Percentiles rank a stretch among this genome's conserved stretches.
phyloP scores from a whole-genome alignment of 2,113 vertebrate genomes.

The Calyptommatus sinebrachiatus region DNA sequence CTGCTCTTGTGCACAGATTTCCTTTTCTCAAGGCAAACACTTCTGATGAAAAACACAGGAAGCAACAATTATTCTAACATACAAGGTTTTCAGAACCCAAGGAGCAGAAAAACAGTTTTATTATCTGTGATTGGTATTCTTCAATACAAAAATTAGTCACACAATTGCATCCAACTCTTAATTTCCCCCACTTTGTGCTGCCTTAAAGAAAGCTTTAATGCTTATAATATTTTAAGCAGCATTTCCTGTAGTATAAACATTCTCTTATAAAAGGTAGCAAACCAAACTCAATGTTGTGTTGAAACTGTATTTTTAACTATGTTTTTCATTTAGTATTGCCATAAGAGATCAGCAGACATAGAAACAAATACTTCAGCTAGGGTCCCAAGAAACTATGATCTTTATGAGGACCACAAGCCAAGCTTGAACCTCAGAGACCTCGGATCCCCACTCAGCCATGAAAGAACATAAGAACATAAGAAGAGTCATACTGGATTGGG shows the following conservation, averaged over 20 bases:
- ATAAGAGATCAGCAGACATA: slow-evolving; percentile 11
- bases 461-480: no score
- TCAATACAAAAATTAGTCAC: background rate
- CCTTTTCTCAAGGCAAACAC: background rate
- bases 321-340: background rate
- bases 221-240: background rate
- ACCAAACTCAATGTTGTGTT: background rate
- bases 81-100: background rate
- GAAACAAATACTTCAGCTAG: background rate
- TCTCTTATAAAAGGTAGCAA: background rate
- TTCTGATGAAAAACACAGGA: background rate
- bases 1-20: background rate
- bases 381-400: no score
- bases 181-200: background rate
- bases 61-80: background rate
- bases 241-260: background rate
- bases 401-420: no score
- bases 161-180: background rate
- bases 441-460: no score
- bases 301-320: background rate
- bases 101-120: background rate
- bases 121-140: background rate
- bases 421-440: no score
- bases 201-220: background rate
- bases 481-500: no score